A percentile compares a stretch with the other conserved stretches of the same genome.
Conservation (phyloP, 2,888 invertebrate species). For the Ectropis crepuscularia region DNA sequence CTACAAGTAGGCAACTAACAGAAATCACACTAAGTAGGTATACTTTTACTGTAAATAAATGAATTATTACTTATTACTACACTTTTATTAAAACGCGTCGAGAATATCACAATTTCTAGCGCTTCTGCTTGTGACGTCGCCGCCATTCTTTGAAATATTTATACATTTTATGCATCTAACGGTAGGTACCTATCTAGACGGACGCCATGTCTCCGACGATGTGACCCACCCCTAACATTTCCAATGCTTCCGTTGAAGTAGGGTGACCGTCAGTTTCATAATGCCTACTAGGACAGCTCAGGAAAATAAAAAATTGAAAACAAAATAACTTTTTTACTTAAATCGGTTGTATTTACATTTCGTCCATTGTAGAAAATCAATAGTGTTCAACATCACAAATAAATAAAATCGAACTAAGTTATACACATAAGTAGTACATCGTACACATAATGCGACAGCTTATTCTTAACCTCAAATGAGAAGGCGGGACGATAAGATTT, state of each 20-base stretch:
- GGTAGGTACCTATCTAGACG: no score
- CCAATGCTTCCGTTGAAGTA: slow-evolving; percentile 4
- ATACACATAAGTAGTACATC: slow-evolving; percentile 79
- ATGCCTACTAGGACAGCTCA: slow-evolving; percentile 27
- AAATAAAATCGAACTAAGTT: slow-evolving; percentile 84
- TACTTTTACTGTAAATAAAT: no score
- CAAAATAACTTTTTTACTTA: slow-evolving; percentile 84
- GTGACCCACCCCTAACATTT: slow-evolving; percentile 15
- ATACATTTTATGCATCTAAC: no score
- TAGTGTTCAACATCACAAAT: slow-evolving; percentile 85
- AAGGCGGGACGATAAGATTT: slow-evolving; percentile 77
- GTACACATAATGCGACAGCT: slow-evolving; percentile 78
- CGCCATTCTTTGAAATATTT: no score
- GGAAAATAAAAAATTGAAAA: slow-evolving; percentile 81
- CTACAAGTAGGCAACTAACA: no score
- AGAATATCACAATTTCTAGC: no score
- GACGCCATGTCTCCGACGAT: neutral
- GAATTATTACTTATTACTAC: no score
- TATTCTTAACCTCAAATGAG: slow-evolving; percentile 77
- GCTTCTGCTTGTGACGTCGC: no score
- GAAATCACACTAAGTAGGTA: no score
- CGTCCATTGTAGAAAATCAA: slow-evolving; percentile 84
- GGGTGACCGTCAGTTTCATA: slow-evolving; percentile 5
- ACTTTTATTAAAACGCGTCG: no score
- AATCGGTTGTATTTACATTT: slow-evolving; percentile 85